Evolutionary conservation across 2,113 vertebrate species (phyloP).

Genomic region (Pachypanchax playfairii): DNA sequence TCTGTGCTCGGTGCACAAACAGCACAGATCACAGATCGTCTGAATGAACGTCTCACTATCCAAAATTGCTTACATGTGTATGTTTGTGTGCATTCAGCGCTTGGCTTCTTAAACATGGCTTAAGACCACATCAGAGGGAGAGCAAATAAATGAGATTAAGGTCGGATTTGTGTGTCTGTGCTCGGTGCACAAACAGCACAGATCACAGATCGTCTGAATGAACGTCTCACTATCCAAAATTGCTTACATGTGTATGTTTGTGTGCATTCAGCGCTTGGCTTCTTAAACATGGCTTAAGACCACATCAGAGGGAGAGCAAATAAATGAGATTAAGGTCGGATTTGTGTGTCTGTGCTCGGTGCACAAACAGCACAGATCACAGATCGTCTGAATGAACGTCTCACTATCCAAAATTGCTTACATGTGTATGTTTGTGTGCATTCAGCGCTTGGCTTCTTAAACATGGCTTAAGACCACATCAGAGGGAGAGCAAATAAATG

Average conservation of each 20-base stretch:
- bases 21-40: not conserved
- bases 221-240: conserved; percentile 34
- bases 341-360: conserved; percentile 30
- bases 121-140: conserved; percentile 18
- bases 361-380: conserved; percentile 19
- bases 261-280: conserved; percentile 5
- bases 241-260: conserved; percentile 41
- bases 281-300: conserved; percentile 12
- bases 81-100: conserved; percentile 5
- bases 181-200: conserved; percentile 21
- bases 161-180: conserved; percentile 25
- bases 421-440: conserved; percentile 24
- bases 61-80: conserved; percentile 49
- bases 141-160: conserved; percentile 22
- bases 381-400: conserved; percentile 4
- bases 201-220: conserved; percentile 2
- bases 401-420: conserved; percentile 45
- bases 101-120: conserved; percentile 18
- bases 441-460: conserved; percentile 9
- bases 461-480: conserved; percentile 16
- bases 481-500: conserved; percentile 28
- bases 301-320: conserved; percentile 31
- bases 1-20: conserved; percentile 23
- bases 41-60: conserved; percentile 16
- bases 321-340: conserved; percentile 7